These are phyloP conservation scores for Phymanthus crucifer DNA, from an alignment of 92 coral and sea anemone genomes.

Conservation along the genomic window DNA sequence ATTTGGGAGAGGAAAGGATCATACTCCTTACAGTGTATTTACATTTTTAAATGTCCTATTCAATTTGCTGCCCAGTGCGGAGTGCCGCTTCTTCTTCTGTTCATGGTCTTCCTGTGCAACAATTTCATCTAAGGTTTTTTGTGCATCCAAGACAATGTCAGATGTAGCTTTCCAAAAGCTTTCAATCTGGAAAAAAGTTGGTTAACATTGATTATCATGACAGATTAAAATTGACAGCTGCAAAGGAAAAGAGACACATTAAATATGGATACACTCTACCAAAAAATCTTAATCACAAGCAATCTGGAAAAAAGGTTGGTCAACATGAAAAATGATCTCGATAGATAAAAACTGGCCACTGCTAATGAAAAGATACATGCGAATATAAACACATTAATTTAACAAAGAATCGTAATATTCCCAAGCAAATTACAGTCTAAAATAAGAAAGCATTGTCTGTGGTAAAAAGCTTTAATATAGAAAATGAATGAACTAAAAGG, in stretches of 20 bases:
- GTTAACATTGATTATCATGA: not conserved
- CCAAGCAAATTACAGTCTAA: too few relatives aligned
- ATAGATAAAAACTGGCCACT: too few relatives aligned
- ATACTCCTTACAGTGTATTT: too few relatives aligned
- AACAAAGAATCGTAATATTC: too few relatives aligned
- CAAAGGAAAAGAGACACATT: not conserved
- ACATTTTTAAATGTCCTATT: constrained; percentile 78
- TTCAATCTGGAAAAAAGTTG: constrained; percentile 43
- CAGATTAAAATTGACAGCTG: too few relatives aligned
- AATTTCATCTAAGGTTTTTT: constrained; percentile 45
- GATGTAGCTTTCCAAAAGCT: constrained; percentile 49
- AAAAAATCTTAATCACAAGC: too few relatives aligned
- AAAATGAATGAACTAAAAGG: not conserved
- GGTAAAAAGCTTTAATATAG: too few relatives aligned
- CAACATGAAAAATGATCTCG: too few relatives aligned
- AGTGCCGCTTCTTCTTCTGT: constrained; percentile 65
- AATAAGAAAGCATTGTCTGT: too few relatives aligned
- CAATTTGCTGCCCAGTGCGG: constrained; percentile 43
- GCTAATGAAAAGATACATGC: not conserved
- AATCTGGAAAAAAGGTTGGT: constrained; percentile 31
- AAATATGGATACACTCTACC: too few relatives aligned
- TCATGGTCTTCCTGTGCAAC: constrained; percentile 57
- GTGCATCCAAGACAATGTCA: constrained; percentile 41
- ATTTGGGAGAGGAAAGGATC: too few relatives aligned
- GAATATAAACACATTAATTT: too few relatives aligned